A percentile compares a stretch with the other conserved stretches of the same genome.
These are phyloP conservation scores for Dasysyrphus tricinctus DNA, from an alignment of 2,888 invertebrate genomes.

Conservation along the genomic window DNA sequence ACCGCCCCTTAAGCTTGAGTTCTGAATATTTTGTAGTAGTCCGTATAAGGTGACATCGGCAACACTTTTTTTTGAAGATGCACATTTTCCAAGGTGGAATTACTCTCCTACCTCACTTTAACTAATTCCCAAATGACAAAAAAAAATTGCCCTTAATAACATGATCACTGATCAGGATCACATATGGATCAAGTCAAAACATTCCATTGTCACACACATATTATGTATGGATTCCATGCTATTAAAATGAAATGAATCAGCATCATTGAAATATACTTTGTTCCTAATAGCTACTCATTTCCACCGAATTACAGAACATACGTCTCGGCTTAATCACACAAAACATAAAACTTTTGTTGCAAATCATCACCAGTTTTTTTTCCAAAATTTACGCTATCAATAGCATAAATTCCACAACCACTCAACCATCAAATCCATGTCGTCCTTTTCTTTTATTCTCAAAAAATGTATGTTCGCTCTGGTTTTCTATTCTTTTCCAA, in stretches of 20 bases:
- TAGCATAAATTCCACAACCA: conserved; percentile 62
- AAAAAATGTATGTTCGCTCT: too few relatives aligned
- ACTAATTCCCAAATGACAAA: conserved; percentile 41
- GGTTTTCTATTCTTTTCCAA: conserved; percentile 51
- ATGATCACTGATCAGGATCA: conserved; percentile 31
- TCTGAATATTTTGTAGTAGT: too few relatives aligned
- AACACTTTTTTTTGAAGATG: too few relatives aligned
- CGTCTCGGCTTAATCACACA: conserved; percentile 30
- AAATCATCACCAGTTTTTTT: conserved; percentile 40
- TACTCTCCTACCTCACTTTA: background rate
- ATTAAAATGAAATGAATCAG: background rate
- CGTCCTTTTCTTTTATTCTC: conserved; percentile 44
- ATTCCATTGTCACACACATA: conserved; percentile 47
- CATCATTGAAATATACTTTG: conserved; percentile 27
- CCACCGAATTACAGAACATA: conserved; percentile 29
- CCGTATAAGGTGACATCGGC: too few relatives aligned
- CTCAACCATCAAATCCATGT: conserved; percentile 69
- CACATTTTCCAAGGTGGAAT: background rate
- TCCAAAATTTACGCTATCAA: conserved; percentile 41
- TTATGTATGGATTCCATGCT: too few relatives aligned
- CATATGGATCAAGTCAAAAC: conserved; percentile 52
- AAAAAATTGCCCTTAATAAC: conserved; percentile 10
- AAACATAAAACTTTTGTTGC: conserved; percentile 38
- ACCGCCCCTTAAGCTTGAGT: too few relatives aligned
- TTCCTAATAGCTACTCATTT: conserved; percentile 33